These are phyloP conservation scores for Pica pica DNA, from an alignment of 2,113 vertebrate genomes.

Conservation along the genomic window DNA sequence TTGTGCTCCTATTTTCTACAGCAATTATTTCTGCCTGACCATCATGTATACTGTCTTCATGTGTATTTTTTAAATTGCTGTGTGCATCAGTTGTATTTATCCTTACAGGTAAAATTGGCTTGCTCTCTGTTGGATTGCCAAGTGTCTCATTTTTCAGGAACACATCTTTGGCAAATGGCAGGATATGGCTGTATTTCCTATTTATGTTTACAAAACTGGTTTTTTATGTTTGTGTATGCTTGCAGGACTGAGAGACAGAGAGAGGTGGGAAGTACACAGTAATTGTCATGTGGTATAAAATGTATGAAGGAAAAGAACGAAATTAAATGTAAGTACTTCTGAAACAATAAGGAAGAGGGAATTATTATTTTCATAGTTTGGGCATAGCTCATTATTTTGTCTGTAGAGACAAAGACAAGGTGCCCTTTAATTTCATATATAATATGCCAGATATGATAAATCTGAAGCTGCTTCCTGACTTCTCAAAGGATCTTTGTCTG, in stretches of 20 bases:
- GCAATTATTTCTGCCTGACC: not conserved
- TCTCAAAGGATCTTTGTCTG: not conserved
- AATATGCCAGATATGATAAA: not conserved
- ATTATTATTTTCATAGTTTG: not conserved
- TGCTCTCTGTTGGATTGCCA: not conserved
- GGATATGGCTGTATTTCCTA: not conserved
- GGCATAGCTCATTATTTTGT: not conserved
- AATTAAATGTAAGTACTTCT: not conserved
- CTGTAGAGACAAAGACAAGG: not conserved
- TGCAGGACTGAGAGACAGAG: not conserved
- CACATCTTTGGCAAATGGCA: not conserved
- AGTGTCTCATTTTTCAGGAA: not conserved
- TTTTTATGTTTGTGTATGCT: not conserved
- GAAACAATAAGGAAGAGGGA: not conserved
- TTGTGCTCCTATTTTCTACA: not conserved
- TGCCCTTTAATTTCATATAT: not conserved
- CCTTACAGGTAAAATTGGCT: not conserved
- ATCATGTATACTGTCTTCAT: fast-evolving
- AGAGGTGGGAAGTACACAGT: not conserved
- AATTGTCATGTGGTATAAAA: not conserved
- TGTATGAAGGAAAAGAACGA: not conserved
- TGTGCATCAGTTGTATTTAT: not conserved
- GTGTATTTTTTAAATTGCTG: not conserved
- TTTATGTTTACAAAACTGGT: not conserved
- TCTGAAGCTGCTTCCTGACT: not conserved